phyloP scores from a whole-genome alignment of 2,113 vertebrate species.

The Odontophorus gujanensis region DNA sequence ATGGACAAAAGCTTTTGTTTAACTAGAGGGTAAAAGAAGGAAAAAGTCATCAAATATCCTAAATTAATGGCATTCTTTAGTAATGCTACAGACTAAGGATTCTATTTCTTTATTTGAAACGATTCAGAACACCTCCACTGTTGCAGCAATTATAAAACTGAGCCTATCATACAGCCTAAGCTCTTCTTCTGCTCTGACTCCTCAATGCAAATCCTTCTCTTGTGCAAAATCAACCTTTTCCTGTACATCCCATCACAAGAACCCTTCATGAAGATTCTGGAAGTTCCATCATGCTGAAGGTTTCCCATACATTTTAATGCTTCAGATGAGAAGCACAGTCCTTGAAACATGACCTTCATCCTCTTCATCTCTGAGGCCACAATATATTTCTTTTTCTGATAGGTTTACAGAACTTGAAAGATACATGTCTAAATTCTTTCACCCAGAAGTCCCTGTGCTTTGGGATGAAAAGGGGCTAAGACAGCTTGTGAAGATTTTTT shows the following conservation, averaged over 20 bases:
- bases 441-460: rapidly evolving
- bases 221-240: neutral
- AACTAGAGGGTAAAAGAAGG: rapidly evolving
- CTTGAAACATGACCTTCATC: rapidly evolving
- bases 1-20: neutral
- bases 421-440: neutral
- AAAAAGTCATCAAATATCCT: neutral
- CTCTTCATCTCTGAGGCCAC: neutral
- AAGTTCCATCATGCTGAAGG: neutral
- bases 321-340: neutral
- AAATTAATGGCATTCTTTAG: neutral
- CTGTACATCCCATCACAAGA: neutral
- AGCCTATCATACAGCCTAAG: neutral
- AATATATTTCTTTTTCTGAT: neutral
- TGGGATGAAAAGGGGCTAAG: neutral
- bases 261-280: neutral
- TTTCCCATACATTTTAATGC: neutral
- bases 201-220: neutral
- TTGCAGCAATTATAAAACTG: neutral
- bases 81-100: neutral
- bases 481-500: neutral
- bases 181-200: neutral
- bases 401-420: neutral
- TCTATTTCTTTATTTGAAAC: neutral
- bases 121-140: neutral